Evolutionary conservation across 2,797 vertebrate species (phyloP).

Genomic region (Syncerus caffer): DNA sequence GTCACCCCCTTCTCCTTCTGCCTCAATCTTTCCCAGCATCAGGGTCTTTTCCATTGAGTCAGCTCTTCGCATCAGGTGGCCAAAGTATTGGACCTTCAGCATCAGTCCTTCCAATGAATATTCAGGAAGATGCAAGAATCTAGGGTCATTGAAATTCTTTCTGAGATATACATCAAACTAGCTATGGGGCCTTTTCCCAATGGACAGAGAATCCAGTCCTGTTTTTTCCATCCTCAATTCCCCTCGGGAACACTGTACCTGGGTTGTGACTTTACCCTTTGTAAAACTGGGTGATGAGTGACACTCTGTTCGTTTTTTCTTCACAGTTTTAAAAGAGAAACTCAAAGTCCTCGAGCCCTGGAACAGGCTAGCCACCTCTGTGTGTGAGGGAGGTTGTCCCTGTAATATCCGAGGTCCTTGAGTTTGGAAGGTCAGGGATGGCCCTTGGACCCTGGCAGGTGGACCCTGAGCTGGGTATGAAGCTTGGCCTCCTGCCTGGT

Average conservation of each 20-base stretch:
- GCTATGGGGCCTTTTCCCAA: neutral
- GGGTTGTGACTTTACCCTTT: neutral
- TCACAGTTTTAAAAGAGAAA: neutral
- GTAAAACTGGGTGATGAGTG: neutral
- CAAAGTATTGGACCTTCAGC: neutral
- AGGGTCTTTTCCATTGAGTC: neutral
- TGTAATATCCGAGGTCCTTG: neutral
- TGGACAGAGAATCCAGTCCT: neutral
- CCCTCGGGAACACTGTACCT: neutral
- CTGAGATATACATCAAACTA: neutral
- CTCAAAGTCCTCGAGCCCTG: neutral
- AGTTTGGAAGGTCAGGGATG: neutral
- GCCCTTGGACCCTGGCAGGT: neutral
- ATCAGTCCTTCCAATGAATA: neutral
- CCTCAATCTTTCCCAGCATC: neutral
- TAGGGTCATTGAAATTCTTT: neutral
- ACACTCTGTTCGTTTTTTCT: neutral
- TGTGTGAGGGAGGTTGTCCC: neutral
- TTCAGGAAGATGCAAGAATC: neutral
- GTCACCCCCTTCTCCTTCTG: neutral
- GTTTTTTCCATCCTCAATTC: neutral
- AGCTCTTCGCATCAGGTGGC: neutral
- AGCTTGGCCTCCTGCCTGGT: neutral
- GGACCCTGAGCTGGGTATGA: neutral
- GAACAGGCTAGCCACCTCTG: neutral